phyloP scores from a whole-genome alignment of 1,140 invertebrate species.

The Zaprionus tsacasi region DNA sequence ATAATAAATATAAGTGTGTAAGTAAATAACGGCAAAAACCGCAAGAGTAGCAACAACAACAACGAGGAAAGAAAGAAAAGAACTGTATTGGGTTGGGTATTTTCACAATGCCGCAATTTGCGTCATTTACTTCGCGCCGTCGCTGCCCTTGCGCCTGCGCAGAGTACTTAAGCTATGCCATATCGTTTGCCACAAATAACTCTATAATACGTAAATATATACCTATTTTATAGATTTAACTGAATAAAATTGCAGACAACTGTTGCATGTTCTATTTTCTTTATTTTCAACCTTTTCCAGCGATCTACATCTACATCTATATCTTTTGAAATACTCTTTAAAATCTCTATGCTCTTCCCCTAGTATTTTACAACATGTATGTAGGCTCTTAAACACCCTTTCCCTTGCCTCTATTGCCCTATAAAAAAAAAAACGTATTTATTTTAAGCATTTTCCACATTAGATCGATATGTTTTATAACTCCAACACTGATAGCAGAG shows the following conservation, averaged over 20 bases:
- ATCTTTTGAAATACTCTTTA: too few relatives aligned
- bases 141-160: constrained; percentile 7
- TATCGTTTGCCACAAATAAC: neutral
- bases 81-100: constrained; percentile 31
- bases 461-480: neutral
- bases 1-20: constrained; percentile 21
- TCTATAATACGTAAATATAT: neutral
- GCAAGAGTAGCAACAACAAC: constrained; percentile 27
- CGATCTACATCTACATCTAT: too few relatives aligned
- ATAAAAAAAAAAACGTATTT: neutral
- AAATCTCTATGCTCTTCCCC: too few relatives aligned
- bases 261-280: neutral
- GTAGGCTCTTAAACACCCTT: too few relatives aligned
- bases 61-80: constrained; percentile 16
- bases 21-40: constrained; percentile 32
- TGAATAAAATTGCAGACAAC: neutral
- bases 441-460: neutral
- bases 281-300: neutral
- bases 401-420: too few relatives aligned
- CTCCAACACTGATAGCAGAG: neutral
- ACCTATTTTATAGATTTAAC: neutral
- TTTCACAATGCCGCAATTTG: constrained; percentile 58
- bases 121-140: constrained; percentile 60
- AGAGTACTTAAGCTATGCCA: neutral
- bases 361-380: too few relatives aligned